Conservation (phyloP, 2,888 invertebrate species). For the Rhopalosiphum nymphaeae region DNA sequence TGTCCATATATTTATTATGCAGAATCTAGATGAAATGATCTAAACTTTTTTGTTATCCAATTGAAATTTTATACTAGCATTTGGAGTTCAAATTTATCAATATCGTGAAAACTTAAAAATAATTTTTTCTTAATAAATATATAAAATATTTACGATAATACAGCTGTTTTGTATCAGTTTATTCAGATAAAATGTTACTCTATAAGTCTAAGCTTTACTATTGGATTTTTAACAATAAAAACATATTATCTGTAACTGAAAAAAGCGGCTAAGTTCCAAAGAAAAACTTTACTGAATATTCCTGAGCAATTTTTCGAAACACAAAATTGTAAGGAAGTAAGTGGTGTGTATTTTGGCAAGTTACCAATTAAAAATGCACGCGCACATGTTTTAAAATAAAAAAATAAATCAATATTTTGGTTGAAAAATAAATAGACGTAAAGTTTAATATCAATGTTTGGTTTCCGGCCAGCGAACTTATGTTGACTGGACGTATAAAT, state of each 20-base stretch:
- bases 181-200: background rate
- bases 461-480: background rate
- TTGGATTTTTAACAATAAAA: background rate
- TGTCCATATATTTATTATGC: no score
- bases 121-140: no score
- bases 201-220: background rate
- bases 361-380: background rate
- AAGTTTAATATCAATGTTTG: background rate
- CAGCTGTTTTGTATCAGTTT: no score
- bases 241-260: background rate
- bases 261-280: conserved; percentile 17
- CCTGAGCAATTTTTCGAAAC: background rate
- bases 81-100: no score
- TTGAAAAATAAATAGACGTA: background rate
- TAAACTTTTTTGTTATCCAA: background rate
- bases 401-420: background rate
- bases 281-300: background rate
- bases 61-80: no score
- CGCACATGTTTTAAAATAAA: background rate
- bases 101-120: no score
- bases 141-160: no score
- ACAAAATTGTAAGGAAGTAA: background rate
- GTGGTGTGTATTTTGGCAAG: background rate
- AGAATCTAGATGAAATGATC: background rate
- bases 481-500: background rate